Evolutionary conservation across 2,888 invertebrate species (phyloP), one percentile per base, ranked within the genome.

Genomic region (Ethmia dodecea): DNA sequence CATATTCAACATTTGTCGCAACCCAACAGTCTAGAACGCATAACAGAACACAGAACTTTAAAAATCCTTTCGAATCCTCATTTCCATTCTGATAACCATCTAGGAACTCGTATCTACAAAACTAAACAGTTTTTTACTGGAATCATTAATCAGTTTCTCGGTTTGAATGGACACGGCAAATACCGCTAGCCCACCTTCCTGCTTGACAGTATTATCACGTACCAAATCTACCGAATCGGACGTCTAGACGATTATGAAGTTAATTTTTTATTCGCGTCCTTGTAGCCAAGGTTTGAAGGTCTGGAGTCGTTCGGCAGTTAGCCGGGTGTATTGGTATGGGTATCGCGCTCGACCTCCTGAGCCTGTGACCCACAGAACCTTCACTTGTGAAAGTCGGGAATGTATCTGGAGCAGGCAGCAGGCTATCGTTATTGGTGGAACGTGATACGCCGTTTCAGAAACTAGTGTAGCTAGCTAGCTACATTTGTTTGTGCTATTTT

Each of bases 321-420:
- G 3, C 8, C n/a, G 3, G 25, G 25, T 25, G n/a, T 53, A 75
- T 81, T 78, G 60, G 60, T 76, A 78, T 76, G 80, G 60, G 60
- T 50, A 45, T 52, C 60, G 57, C 60, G 60, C 60, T 49, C 61
- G 76, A 72, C 75, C 74, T 57, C 63, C 49, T 73, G 73, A 44
- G 67, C 69, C 68, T 74, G 63, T 80, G 74, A 81, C 81, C 83
- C 58, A 79, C 51, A 79, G 74, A 73, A 71, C 74, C 71, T 67
- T 70, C 67, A 65, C 70, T 68, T 55, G 77, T 63, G 81, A 80
- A 81, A 81, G 79, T 73, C 60, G 46, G 68, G 71, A 62, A 56
- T 28, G 22, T 26, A 26, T 5, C 10, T 26, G 26, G 26, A 26
- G 26, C 26, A 22, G 22, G n/a, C n/a, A n/a, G n/a, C n/a, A n/a